Base-by-base conservation (phyloP, 1,140 invertebrate genomes). In the Heliconius eleuchia region DNA sequence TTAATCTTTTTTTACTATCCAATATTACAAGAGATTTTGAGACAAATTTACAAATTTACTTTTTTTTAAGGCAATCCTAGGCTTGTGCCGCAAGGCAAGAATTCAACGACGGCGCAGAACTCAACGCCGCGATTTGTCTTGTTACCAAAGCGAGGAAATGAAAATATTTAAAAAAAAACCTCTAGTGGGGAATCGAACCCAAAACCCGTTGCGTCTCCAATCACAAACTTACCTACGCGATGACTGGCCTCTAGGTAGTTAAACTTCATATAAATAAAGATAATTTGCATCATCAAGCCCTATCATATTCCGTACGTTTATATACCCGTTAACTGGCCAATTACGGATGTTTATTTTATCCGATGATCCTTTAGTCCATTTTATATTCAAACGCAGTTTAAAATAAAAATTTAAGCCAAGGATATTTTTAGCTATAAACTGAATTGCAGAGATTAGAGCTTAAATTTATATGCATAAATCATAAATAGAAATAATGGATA, bases 341-440 rank as follows among this genome's bases (percentile, higher is more conserved):
- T 66, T 66, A 66, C 27, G 9, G 4, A n/a, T 66, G 60, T 66
- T 66, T 66, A 66, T 66, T 66, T 30, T 30, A 30, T 30, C 23
- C 60, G 60, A 66, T 66, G 27, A 66, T 66, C 60, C 60, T 30
- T 23, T 66, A 66, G 60, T 66, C 60, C 60, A 66, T 5, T 66
- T 27, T 66, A 66, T 66, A 30, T 66, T 60, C 27, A 30, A 66
- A 27, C 23, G 60, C n/a, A 30, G 27, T 30, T 13, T 30, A 13
- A 66, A 66, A 66, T 66, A 66, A 66, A 66, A 66, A 66, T 66
- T 18, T 66, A 66, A 66, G 13, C 60, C 8, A 66, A 30, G 18
- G 11, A 30, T 66, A 66, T 27, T 60, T 60, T 60, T 66, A 27
- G 60, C 60, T 27, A 30, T 66, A 66, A 66, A 66, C 13, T 18